Base-by-base conservation (phyloP, 2,113 vertebrate genomes). In the Anthoscopus minutus region DNA sequence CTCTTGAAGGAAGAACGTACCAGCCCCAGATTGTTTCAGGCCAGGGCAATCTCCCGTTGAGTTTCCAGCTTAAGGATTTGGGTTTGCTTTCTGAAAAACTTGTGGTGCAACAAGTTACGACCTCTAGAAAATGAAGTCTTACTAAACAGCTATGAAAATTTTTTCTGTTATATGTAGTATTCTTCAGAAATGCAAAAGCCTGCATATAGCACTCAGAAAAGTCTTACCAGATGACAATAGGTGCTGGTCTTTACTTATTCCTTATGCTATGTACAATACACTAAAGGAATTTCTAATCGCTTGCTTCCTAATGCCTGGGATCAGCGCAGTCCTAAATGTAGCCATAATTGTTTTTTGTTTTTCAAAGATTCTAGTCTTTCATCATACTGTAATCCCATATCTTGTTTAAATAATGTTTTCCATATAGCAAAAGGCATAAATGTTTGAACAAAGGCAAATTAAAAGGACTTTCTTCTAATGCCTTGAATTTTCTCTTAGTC, bases 401-500 rank as follows among this genome's bases (percentile, higher is more conserved):
- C 57, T 92, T 65, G 28, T 81, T 92, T 74, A 74, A 86, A 79
- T 89, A 31, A 18, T 47, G 27, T 83, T 96, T 67, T 81, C 40
- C 28, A 10, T 88, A 57, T 11, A 86, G 72, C 48, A 72, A 78
- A 90, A 81, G 47, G 44, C 9, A 0, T 62, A 85, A 80, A 73
- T 66, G 35, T 90, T 92, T 78, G 76, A 86, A 90, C 60, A 90
- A 92, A 94, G 67, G 82, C 92, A 85, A 88, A 86, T 94, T 81
- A 80, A 86, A 85, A 71, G 25, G 64, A n/a, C 44, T 92, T 80
- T 88, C 74, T 86, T 93, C 51, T 92, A 74, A 61, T 83, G 88
- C 53, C 76, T 74, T 93, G 72, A 89, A 83, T 96, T 96, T 94
- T 88, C 91, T 94, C 64, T 92, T 96, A 90, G 85, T 94, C 94